Evolutionary conservation across 2,888 invertebrate species (phyloP), one percentile per base, ranked within the genome.

Genomic region (Trachelus stipa): DNA sequence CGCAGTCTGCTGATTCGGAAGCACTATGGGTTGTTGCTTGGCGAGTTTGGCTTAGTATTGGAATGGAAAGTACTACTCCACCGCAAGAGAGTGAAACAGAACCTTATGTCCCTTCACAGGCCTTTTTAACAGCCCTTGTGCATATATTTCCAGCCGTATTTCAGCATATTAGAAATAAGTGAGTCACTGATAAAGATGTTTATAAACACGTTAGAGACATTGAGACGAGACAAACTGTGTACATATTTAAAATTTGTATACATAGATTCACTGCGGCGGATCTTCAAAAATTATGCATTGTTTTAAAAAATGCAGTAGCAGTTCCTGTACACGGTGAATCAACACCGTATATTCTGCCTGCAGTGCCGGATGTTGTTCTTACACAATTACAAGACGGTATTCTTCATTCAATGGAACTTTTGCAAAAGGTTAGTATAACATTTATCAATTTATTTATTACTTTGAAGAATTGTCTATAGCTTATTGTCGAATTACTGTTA

Each of bases 121-220:
- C 97, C 81, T 99, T 98, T 93, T 94, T 99, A 77, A 98, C 98
- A 0, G 97, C 98, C 0, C 93, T 99, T 30, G 96, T 99, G 83
- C 98, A 98, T 92, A 98, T 98, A 89, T 99, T 99, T 92, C 98
- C 98, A 6, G 96, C 96, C 79, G 95, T 99, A 80, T 99, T 98
- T 92, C 97, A 96, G 84, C 97, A 98, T 88, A 96, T 98, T 86
- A 94, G 95, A 88, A 92, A 94, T 79, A 95, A 95, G 95, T 96
- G 83, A 91, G 92, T 90, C 35, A 30, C 37, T 35, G 73, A n/a
- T 74, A 37, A 9, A 40, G 69, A 75, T 1, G 35, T 31, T n/a
- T 79, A 34, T 92, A 92, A 56, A 90, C 94, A 35, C 94, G 94
- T 86, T 92, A 91, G 69, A 40, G 92, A 92, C 83, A 92, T 93